phyloP scores from a whole-genome alignment of 2,113 vertebrate species.

The Entomyzon cyanotis region DNA sequence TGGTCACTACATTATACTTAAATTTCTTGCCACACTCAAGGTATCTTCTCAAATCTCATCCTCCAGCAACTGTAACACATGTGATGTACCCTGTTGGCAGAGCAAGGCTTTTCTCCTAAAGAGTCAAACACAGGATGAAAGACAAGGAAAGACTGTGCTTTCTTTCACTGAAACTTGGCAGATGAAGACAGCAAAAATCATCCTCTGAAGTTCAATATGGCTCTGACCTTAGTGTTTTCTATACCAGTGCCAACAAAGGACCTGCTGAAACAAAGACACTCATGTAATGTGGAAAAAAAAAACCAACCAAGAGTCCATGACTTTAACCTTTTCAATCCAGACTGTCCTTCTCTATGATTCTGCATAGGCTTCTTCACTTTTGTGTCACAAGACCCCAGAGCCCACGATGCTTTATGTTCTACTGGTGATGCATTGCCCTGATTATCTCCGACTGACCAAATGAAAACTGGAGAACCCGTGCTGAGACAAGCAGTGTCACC shows the following conservation, averaged over 20 bases:
- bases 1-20: neutral
- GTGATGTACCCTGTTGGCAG: neutral
- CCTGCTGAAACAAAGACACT: neutral
- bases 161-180: neutral
- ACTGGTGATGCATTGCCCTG: neutral
- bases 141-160: neutral
- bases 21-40: neutral
- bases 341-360: neutral
- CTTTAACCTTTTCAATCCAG: neutral
- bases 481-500: neutral
- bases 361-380: neutral
- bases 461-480: fast-evolving
- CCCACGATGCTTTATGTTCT: neutral
- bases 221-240: neutral
- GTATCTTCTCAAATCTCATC: neutral
- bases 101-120: neutral
- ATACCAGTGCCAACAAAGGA: neutral
- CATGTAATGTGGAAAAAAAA: neutral
- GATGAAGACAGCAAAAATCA: neutral
- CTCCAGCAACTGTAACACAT: neutral
- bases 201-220: neutral
- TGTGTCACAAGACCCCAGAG: neutral
- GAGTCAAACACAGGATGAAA: neutral
- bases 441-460: neutral
- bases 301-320: neutral